Evolutionary conservation across 2,888 invertebrate genomes (phyloP).

Genomic region (Thymelicus sylvestris): DNA sequence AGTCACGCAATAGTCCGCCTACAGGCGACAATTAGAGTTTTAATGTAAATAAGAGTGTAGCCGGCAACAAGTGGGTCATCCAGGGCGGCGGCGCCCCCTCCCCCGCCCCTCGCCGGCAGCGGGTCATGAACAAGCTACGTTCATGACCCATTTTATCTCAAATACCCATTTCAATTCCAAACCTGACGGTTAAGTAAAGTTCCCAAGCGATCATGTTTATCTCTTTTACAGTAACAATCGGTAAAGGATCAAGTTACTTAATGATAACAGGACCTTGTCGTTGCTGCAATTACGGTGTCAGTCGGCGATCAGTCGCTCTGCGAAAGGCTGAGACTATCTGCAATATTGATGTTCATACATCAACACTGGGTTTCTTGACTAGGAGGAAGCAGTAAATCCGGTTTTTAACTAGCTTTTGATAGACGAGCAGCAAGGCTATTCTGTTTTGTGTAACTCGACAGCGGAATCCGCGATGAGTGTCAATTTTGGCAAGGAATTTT

Average conservation of each 20-base stretch:
- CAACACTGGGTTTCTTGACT: no score
- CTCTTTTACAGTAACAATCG: neutral
- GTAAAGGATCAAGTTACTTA: neutral
- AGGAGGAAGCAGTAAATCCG: no score
- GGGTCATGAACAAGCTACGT: conserved; percentile 76
- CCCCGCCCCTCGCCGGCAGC: conserved; percentile 48
- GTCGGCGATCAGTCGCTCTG: no score
- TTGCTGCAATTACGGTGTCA: no score
- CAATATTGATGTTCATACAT: no score
- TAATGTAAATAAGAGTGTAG: conserved; percentile 66
- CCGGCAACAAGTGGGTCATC: conserved; percentile 82
- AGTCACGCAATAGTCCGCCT: conserved; percentile 29
- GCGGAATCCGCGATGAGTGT: no score
- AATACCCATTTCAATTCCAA: conserved; percentile 29
- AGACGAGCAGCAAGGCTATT: no score
- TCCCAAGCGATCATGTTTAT: neutral
- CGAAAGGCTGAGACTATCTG: no score
- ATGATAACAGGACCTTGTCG: no score
- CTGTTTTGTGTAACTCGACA: no score
- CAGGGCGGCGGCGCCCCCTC: conserved; percentile 51
- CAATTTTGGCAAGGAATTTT: no score
- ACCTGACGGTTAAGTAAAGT: conserved; percentile 11
- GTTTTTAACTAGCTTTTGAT: no score
- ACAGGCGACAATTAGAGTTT: conserved; percentile 41
- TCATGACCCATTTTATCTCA: conserved; percentile 76